Base-by-base conservation (phyloP, 2,888 invertebrate genomes). In the Hetaerina titia region DNA sequence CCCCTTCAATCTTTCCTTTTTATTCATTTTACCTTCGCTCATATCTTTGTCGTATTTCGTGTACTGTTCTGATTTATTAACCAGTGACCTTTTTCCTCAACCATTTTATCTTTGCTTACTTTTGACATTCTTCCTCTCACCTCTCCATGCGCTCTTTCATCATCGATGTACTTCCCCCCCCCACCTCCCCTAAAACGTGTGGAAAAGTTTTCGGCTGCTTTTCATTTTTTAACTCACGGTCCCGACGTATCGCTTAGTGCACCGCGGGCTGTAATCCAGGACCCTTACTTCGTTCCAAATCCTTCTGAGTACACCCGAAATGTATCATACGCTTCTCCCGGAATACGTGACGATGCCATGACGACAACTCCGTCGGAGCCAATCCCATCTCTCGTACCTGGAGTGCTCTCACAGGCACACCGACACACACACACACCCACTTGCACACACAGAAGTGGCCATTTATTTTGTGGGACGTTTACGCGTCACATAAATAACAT, bases 251-350 rank as follows among this genome's bases (percentile, higher is more conserved):
- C 63, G 63, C 81, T 74, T 64, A 92, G 92, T 57, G 64, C 69
- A 56, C 69, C 69, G 19, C 69, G 31, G 56, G 17, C 31, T 92
- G 56, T 92, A 92, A 92, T 92, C 92, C 92, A n/a, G n/a, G 15
- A 45, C 45, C 63, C 90, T 69, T 74, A 92, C 74, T 92, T 56
- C 69, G 92, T 69, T 74, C 74, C 92, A 74, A 92, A 92, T 58
- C 90, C 60, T 63, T 69, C 92, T 69, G 63, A 92, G 92, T 92
- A 45, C 57, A n/a, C 56, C 92, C 69, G 45, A 69, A 92, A 92
- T 92, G 92, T n/a, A 92, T 63, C 90, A 58, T 58, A 57, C 56
- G 89, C 56, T 57, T 11, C 58, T 19, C 58, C 57, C 22, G 81
- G 81, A 81, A 81, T 81, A 81, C 81, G 81, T 81, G 81, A 81